These are phyloP conservation scores for Sebastes wilsoni DNA, from an alignment of 2,797 vertebrate genomes.

Conservation along the genomic window DNA sequence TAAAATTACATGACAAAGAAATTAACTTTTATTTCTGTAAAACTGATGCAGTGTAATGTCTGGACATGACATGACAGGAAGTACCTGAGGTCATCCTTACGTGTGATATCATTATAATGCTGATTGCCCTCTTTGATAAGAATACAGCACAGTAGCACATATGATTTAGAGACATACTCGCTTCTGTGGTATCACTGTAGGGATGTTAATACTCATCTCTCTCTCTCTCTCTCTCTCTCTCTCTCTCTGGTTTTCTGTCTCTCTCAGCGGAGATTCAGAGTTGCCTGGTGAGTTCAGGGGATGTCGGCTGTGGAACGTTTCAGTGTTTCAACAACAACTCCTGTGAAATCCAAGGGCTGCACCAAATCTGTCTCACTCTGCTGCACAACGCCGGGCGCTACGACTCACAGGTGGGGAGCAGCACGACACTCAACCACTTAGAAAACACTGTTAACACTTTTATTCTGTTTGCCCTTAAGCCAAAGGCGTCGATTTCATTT, in stretches of 20 bases:
- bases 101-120: not conserved
- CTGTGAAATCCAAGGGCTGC: constrained; percentile 92
- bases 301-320: constrained; percentile 95
- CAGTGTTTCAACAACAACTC: constrained; percentile 98
- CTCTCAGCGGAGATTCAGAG: constrained; percentile 91
- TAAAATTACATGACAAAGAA: not conserved
- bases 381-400: constrained; percentile 97
- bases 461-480: no score
- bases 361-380: constrained; percentile 95
- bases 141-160: not conserved
- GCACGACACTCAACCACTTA: not conserved
- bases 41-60: not conserved
- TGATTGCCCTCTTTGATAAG: not conserved
- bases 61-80: not conserved
- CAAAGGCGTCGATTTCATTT: no score
- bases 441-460: no score
- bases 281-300: constrained; percentile 91
- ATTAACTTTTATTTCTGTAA: not conserved
- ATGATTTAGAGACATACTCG: not conserved
- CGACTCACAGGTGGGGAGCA: constrained; percentile 89
- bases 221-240: no score
- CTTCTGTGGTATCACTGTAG: not conserved
- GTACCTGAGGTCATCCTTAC: not conserved
- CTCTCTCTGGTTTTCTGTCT: not conserved
- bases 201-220: not conserved